Base-by-base conservation (phyloP, 2,888 invertebrate genomes). In the Morpho achilles region DNA sequence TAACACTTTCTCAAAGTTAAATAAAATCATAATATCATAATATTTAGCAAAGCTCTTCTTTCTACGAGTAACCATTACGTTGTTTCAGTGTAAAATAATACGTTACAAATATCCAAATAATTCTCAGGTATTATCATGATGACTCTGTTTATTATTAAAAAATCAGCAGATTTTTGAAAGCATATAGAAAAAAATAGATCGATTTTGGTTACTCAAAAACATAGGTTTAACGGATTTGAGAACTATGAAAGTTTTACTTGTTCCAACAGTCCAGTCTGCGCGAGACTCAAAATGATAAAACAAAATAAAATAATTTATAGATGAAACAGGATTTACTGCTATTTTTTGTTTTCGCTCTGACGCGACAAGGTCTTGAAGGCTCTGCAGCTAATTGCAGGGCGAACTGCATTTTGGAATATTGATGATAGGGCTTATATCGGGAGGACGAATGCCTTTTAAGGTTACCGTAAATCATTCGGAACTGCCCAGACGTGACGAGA, bases 371-470 rank as follows among this genome's bases (percentile, higher is more conserved):
- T 84, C 80, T 83, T 83, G 87, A 87, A 87, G 89, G 88, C 80
- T 86, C 77, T 74, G 72, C 82, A 76, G 88, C 88, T 90, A 90
- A 90, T 89, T 90, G 87, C 88, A 73, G 81, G 76, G 79, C 76
- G 79, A 82, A 84, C 84, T 79, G 87, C 89, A 88, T 89, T 89
- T 89, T 86, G 87, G 89, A 89, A 90, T 90, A 90, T 89, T 89
- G 89, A 89, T 89, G 86, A 87, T 87, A 86, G 85, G 84, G 79
- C 81, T 87, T 88, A 87, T 88, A 89, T 88, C 87, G 84, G 80
- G 84, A 84, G 84, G 84, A 87, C 89, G 78, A 80, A 80, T 75
- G 69, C 89, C 89, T 79, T 90, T 82, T 88, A 89, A 67, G 89
- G 89, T 74, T 71, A 76, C 82, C 75, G 89, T 90, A 89, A 87